Base-by-base conservation (phyloP, 1,140 invertebrate genomes). In the Dendrolimus kikuchii region DNA sequence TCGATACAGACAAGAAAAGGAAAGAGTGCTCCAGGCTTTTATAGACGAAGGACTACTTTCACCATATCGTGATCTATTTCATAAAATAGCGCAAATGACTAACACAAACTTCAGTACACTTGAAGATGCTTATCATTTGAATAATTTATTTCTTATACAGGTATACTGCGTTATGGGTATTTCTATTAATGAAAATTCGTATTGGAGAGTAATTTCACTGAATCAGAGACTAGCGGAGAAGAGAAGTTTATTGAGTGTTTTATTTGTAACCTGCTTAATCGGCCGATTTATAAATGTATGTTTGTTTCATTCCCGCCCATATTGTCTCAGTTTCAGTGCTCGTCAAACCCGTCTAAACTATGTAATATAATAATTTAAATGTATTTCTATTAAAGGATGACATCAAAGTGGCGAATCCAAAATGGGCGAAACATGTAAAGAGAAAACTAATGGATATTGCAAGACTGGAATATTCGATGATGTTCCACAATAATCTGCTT, bases 361-460 rank as follows among this genome's bases (percentile, higher is more conserved):
- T 2, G 23, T 23, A 23, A 23, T 23, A 23, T 23, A 23, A 3
- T 23, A 23, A 23, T 23, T 23, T 23, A 48, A 49, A 53, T 51
- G 51, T 55, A 60, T 57, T 57, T 63, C 6, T 7, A 23, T 57
- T 61, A 7, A 57, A 88, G 85, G 81, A 88, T 38, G 83, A 86
- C 48, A 86, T 88, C 38, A 87, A 86, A 71, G 81, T 87, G 46
- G 59, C 81, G 7, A 88, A 81, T 71, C 87, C 87, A 37, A 86
- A 87, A 71, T 88, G 87, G 85, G 82, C 82, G n/a, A 86, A 82
- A 62, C 78, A 82, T 49, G 80, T 88, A 2, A 86, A 88, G 56
- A 74, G 79, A 77, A 81, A 79, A 69, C 52, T 88, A 7, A 73
- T 76, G 73, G 81, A 86, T 9, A 58, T 83, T 7, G 83, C 83